A percentile compares a stretch with the other conserved stretches of the same genome.
These are phyloP conservation scores for Centruroides sculpturatus DNA, from an alignment of 1,140 invertebrate genomes.

Conservation along the genomic window DNA sequence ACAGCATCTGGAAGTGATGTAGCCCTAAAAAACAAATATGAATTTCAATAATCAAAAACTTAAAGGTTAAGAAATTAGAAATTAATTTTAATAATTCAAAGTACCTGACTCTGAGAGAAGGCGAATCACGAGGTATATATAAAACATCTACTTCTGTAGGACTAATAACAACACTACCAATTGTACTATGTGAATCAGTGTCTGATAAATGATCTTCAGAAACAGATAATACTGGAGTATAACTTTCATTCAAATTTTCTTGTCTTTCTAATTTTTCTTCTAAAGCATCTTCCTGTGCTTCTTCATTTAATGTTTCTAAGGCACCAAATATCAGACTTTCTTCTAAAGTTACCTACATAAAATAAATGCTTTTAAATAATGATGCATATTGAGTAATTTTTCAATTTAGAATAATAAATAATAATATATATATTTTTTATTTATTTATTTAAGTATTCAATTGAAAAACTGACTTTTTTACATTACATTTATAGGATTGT, in stretches of 20 bases:
- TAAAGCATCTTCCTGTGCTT: constrained; percentile 60
- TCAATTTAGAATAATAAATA: no score
- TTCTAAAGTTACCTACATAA: constrained; percentile 67
- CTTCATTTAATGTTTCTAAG: constrained; percentile 77
- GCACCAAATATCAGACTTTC: constrained; percentile 89
- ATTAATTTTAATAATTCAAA: not conserved
- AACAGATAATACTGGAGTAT: constrained; percentile 9
- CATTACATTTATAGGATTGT: no score
- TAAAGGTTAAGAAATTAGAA: not conserved
- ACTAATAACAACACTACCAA: not conserved
- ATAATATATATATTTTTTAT: no score
- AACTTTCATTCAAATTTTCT: not conserved
- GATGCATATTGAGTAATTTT: no score
- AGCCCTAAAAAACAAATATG: constrained; percentile 2
- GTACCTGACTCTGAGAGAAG: constrained; percentile 7
- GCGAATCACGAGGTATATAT: constrained; percentile 7
- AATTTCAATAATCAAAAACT: not conserved
- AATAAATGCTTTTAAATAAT: no score
- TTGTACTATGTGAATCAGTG: not conserved
- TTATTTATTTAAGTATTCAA: no score
- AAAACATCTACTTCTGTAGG: constrained; percentile 11
- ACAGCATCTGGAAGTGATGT: constrained; percentile 11
- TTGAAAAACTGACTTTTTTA: no score
- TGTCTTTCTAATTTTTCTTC: constrained; percentile 3
- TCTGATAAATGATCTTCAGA: constrained; percentile 9